Evolutionary conservation across 2,797 vertebrate genomes (phyloP), one percentile per base, ranked within the genome.

Genomic region (Pseudochirops cupreus): DNA sequence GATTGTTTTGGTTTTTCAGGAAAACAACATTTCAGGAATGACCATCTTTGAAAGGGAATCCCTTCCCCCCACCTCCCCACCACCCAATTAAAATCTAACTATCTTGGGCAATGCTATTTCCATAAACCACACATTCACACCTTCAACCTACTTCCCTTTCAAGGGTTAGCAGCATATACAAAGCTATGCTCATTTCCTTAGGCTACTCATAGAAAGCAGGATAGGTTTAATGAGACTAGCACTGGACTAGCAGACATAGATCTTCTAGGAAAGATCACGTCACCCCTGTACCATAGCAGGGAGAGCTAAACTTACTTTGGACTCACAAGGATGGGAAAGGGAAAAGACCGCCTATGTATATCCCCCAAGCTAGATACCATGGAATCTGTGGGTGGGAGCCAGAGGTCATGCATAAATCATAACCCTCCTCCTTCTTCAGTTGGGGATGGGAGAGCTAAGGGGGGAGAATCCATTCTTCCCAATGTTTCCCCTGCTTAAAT

Each of bases 381-480:
- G 7, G 74, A 87, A 87, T 87, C 26, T 2, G 50, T 57, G n/a
- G 26, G 9, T 56, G 33, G 58, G 24, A 33, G 91, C 18, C 6
- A 2, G n/a, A 50, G 90, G 24, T 56, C 91, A 82, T 55, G 14
- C 90, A 91, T 58, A 92, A 54, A 58, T 3, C 97, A 96, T 96
- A 96, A 3, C 11, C 54, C 6, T 62, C 91, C 4, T 46, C 52
- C 52, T 57, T 55, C 94, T 96, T 92, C 92, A 46, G n/a, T 91
- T 92, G 74, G 92, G 92, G 93, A 94, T 29, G 28, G n/a, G 52
- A 24, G n/a, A 56, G 4, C 5, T 1, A 10, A 29, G 39, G 26
- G 33, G 13, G 54, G 10, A 52, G 91, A n/a, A 87, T 31, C 26
- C 13, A 50, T 39, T 28, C 53, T 90, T 89, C 95, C 33, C 53